Percentiles rank a stretch among this genome's conserved stretches.
Conservation (phyloP, 2,113 vertebrate species). For the Macrotus californicus region DNA sequence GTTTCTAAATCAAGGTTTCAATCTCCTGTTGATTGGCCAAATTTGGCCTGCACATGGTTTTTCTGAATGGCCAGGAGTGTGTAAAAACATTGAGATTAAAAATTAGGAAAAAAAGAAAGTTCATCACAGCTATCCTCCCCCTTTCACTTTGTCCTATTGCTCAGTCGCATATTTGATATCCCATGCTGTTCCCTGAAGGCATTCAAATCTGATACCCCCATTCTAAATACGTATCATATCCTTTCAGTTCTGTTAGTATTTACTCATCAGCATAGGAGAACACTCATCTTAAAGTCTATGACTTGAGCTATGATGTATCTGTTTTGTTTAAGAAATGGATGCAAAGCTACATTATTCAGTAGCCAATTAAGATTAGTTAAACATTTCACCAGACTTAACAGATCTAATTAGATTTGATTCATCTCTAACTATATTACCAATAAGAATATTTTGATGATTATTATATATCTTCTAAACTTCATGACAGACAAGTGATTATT, state of each 20-base stretch:
- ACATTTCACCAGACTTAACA: neutral
- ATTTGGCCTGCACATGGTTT: neutral
- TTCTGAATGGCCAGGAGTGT: neutral
- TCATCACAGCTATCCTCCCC: neutral
- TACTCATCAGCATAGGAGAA: neutral
- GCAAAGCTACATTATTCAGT: neutral
- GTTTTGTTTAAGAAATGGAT: constrained; percentile 1
- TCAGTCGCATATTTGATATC: neutral
- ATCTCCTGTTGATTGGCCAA: neutral
- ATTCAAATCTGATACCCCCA: neutral
- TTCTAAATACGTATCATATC: neutral
- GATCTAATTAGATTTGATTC: constrained; percentile 53
- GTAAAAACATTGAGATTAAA: neutral
- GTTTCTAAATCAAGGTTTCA: neutral
- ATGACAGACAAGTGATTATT: neutral
- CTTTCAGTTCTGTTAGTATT: neutral
- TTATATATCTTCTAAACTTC: constrained; percentile 14
- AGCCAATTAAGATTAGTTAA: constrained; percentile 43
- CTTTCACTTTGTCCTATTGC: neutral
- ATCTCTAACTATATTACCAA: constrained; percentile 41
- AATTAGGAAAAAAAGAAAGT: neutral
- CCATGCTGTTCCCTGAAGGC: neutral
- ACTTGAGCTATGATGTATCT: neutral
- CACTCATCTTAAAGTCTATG: neutral
- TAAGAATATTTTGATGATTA: constrained; percentile 26